phyloP scores from a whole-genome alignment of 2,888 invertebrate genomes.

The Hyposoter didymator region DNA sequence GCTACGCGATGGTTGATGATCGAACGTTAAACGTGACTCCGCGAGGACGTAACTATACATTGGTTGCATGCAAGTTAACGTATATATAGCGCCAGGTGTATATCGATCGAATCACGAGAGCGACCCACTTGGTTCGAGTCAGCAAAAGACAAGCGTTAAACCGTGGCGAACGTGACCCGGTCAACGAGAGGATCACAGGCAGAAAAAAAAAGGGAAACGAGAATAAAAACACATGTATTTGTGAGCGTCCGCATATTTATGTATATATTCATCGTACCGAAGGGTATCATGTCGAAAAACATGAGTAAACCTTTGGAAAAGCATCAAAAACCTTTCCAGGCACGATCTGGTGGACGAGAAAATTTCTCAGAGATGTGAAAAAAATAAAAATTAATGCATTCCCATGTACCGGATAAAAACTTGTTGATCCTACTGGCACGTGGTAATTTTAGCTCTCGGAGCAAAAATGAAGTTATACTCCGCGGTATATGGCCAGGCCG shows the following conservation, averaged over 20 bases:
- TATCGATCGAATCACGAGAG: slow-evolving; percentile 62
- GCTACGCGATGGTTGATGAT: slow-evolving; percentile 33
- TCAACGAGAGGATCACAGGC: slow-evolving; percentile 53
- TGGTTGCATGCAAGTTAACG: slow-evolving; percentile 2
- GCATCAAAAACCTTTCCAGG: not conserved
- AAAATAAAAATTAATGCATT: not conserved
- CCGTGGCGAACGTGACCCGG: slow-evolving; percentile 60
- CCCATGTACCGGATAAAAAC: not conserved
- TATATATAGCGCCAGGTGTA: slow-evolving; percentile 10
- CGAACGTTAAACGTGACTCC: slow-evolving; percentile 51
- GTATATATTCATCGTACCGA: not conserved
- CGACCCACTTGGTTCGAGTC: slow-evolving; percentile 51
- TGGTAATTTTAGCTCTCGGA: not conserved
- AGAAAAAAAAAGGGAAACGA: not conserved
- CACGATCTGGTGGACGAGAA: no score
- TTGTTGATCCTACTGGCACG: not conserved
- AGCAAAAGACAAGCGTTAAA: slow-evolving; percentile 28
- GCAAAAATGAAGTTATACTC: no score
- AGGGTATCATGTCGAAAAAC: not conserved
- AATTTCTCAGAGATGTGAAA: not conserved
- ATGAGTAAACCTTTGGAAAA: not conserved
- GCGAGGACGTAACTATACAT: not conserved
- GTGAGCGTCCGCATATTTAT: not conserved
- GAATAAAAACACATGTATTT: not conserved
- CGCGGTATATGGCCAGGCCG: no score